phyloP scores from a whole-genome alignment of 1,140 invertebrate genomes.

The Lasaia peninsularis region DNA sequence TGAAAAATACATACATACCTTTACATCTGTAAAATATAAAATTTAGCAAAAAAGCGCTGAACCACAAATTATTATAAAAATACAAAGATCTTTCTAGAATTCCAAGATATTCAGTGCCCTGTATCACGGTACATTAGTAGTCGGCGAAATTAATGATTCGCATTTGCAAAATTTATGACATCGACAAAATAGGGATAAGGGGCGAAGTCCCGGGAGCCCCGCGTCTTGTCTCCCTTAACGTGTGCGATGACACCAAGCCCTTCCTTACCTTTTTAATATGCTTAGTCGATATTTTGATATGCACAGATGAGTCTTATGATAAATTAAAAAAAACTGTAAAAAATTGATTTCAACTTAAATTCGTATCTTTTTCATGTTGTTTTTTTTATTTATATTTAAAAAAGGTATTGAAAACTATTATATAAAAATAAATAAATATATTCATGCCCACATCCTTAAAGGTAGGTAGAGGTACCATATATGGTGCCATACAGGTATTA shows the following conservation, averaged over 20 bases:
- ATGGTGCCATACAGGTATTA: too few species aligned
- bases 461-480: too few species aligned
- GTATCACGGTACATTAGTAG: conserved; percentile 44
- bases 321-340: too few species aligned
- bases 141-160: conserved; percentile 57
- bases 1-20: too few species aligned
- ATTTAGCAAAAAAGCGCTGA: neutral
- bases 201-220: conserved; percentile 23
- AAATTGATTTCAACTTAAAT: too few species aligned
- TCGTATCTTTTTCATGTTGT: too few species aligned
- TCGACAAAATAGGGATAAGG: conserved; percentile 36
- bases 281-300: neutral
- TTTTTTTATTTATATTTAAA: neutral
- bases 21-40: neutral
- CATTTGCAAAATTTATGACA: conserved; percentile 60
- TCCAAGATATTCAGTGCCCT: conserved; percentile 11
- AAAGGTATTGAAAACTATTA: too few species aligned
- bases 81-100: conserved; percentile 2
- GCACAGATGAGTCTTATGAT: too few species aligned
- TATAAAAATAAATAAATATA: too few species aligned
- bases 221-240: conserved; percentile 2
- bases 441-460: too few species aligned
- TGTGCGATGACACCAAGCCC: conserved; percentile 3
- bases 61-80: neutral
- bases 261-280: neutral